Evolutionary conservation across 1,140 invertebrate species (phyloP).

Genomic region (Bicyclus anynana): DNA sequence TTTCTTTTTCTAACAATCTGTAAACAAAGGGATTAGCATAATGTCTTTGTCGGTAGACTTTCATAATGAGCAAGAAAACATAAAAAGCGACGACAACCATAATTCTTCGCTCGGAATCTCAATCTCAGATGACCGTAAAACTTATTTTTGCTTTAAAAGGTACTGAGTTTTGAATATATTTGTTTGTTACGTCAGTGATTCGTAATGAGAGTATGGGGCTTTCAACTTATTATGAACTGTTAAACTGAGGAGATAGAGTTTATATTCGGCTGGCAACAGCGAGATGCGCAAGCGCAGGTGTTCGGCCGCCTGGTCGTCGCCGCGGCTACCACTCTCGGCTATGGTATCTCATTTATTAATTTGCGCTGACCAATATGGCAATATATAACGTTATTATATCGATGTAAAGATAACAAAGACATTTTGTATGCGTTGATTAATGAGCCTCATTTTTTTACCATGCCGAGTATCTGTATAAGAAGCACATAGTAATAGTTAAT

Average conservation of each 20-base stretch:
- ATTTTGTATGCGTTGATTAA: background rate
- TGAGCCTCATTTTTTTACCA: background rate
- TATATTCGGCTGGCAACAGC: constrained; percentile 21
- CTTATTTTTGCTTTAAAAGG: constrained; percentile 64
- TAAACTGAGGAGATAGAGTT: constrained; percentile 10
- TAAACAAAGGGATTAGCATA: background rate
- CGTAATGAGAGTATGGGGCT: constrained; percentile 54
- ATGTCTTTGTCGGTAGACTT: background rate
- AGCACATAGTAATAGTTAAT: no score
- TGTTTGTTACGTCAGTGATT: constrained; percentile 73
- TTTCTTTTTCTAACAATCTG: background rate
- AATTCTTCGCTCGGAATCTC: constrained; percentile 47
- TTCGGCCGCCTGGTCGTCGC: constrained; percentile 69
- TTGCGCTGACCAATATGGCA: constrained; percentile 58
- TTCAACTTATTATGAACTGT: constrained; percentile 16
- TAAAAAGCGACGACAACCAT: constrained; percentile 46
- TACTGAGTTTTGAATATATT: constrained; percentile 71
- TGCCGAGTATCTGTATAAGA: no score
- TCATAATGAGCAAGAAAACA: constrained; percentile 27
- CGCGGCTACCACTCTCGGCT: constrained; percentile 64
- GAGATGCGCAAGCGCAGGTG: constrained; percentile 71
- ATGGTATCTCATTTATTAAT: constrained; percentile 75
- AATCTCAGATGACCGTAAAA: constrained; percentile 55
- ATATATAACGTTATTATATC: constrained; percentile 41
- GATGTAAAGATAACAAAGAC: constrained; percentile 33